phyloP scores from a whole-genome alignment of 1,140 invertebrate genomes.

The Portunus trituberculatus region DNA sequence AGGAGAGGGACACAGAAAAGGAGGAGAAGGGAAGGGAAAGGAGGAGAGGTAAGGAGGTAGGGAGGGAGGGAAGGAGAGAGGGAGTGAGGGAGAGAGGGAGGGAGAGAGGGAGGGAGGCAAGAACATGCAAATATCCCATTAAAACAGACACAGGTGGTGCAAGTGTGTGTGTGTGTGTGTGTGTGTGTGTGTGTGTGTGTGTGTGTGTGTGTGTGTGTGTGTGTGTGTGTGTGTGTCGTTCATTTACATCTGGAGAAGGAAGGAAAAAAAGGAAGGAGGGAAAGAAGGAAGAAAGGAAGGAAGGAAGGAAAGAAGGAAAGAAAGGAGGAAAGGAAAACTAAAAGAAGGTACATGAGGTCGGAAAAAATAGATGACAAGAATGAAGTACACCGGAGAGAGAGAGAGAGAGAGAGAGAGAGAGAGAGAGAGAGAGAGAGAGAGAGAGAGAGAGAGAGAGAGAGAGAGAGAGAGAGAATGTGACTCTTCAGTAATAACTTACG shows the following conservation, averaged over 20 bases:
- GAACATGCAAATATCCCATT: background rate
- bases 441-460: no score
- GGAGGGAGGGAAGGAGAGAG: background rate
- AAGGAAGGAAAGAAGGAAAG: background rate
- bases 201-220: slow-evolving; percentile 49
- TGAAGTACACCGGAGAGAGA: no score
- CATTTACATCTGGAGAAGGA: background rate
- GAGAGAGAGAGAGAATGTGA: no score
- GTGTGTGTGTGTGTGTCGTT: slow-evolving; percentile 34
- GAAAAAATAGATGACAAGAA: no score
- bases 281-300: background rate
- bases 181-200: slow-evolving; percentile 51
- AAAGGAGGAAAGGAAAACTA: no score
- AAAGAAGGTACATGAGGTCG: no score
- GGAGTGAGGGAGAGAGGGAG: background rate
- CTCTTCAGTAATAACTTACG: background rate
- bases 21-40: background rate
- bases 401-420: no score
- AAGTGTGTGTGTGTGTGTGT: slow-evolving; percentile 41
- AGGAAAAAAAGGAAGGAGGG: background rate
- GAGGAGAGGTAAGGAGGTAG: background rate
- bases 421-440: no score
- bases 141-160: slow-evolving; percentile 29
- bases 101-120: slow-evolving; percentile 4
- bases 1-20: background rate